phyloP scores from a whole-genome alignment of 1,140 invertebrate species.

The Ips nitidus region DNA sequence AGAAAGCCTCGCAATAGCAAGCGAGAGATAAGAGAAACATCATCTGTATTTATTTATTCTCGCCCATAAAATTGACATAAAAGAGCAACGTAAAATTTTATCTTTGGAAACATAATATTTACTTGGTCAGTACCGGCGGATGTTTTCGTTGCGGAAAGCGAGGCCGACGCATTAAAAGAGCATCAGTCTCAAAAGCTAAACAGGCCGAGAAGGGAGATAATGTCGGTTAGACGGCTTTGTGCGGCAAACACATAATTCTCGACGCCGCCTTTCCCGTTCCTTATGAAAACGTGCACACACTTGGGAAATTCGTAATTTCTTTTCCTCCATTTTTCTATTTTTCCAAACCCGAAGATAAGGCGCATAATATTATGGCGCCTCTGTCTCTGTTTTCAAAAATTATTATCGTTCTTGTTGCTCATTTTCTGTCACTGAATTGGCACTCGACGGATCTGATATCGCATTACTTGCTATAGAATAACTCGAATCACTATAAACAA shows the following conservation, averaged over 20 bases:
- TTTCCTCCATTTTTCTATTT: slow-evolving; percentile 42
- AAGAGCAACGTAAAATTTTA: slow-evolving; percentile 22
- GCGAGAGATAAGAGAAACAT: slow-evolving; percentile 13
- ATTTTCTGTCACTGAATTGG: too few relatives aligned
- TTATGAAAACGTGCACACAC: slow-evolving; percentile 42
- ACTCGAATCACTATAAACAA: too few relatives aligned
- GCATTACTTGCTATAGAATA: too few relatives aligned
- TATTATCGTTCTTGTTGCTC: too few relatives aligned
- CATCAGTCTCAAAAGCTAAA: slow-evolving; percentile 49
- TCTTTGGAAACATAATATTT: slow-evolving; percentile 27
- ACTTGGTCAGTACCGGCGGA: slow-evolving; percentile 26
- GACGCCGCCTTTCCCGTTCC: slow-evolving; percentile 32
- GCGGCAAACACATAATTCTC: slow-evolving; percentile 43
- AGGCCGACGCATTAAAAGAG: slow-evolving; percentile 46
- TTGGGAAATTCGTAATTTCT: slow-evolving; percentile 47
- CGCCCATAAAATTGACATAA: slow-evolving; percentile 25
- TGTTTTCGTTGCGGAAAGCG: slow-evolving; percentile 22
- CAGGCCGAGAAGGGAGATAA: slow-evolving; percentile 46
- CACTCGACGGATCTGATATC: too few relatives aligned
- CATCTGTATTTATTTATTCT: slow-evolving; percentile 24
- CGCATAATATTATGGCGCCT: slow-evolving; percentile 37
- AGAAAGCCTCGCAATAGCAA: background rate
- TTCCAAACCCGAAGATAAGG: slow-evolving; percentile 38
- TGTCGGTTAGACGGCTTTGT: slow-evolving; percentile 38
- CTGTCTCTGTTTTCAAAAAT: too few relatives aligned